A percentile compares a stretch with the other conserved stretches of the same genome.
Evolutionary conservation across 2,888 invertebrate genomes (phyloP).

Genomic region (Oegoconia quadripuncta): DNA sequence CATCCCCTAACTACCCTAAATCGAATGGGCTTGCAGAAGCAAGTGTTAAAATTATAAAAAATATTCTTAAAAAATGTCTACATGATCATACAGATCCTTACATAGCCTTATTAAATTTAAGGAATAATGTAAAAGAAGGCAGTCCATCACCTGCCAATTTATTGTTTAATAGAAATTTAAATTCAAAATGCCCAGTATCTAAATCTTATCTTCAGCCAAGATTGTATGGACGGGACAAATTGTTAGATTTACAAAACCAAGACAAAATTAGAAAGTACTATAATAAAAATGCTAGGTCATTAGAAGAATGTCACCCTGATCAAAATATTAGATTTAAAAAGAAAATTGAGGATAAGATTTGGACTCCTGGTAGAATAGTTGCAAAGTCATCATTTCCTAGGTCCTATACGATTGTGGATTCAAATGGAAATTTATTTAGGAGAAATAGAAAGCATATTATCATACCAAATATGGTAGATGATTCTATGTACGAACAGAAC

Average conservation of each 20-base stretch:
- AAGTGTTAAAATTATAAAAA: conserved; percentile 7
- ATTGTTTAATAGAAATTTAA: too few relatives aligned
- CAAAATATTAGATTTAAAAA: conserved; percentile 1
- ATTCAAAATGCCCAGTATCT: conserved; percentile 3
- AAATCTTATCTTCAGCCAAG: conserved; percentile 1
- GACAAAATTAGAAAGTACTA: background rate
- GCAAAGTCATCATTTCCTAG: too few relatives aligned
- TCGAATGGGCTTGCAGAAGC: conserved; percentile 11
- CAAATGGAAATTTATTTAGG: too few relatives aligned
- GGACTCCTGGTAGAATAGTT: background rate
- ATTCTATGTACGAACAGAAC: too few relatives aligned
- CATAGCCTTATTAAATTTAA: conserved; percentile 4
- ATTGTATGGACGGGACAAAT: background rate
- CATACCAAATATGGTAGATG: too few relatives aligned
- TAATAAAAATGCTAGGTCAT: background rate
- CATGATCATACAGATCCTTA: background rate
- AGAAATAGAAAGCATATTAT: too few relatives aligned
- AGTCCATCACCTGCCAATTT: too few relatives aligned
- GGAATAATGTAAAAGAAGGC: background rate
- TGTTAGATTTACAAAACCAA: background rate
- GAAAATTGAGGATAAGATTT: background rate
- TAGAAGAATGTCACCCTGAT: background rate
- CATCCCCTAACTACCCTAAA: conserved; percentile 10
- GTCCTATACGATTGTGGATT: too few relatives aligned
- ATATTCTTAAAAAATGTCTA: conserved; percentile 2